Base-by-base conservation (phyloP, 2,888 invertebrate genomes). In the Synergus umbraculus region DNA sequence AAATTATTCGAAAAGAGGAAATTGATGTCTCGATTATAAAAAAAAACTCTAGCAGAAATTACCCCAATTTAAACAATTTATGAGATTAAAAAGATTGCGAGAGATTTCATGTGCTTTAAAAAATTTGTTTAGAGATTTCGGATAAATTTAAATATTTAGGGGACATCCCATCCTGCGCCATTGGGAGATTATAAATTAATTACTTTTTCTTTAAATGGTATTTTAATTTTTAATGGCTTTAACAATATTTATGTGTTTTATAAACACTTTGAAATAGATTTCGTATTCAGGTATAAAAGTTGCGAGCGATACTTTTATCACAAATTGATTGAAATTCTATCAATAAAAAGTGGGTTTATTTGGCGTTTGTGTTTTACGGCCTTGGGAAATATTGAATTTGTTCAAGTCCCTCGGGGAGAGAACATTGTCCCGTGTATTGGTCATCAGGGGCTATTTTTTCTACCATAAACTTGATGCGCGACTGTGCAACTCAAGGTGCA, bases 401-500 rank as follows among this genome's bases (percentile, higher is more conserved):
- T n/a, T 66, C 18, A 9, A 43, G 66, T 66, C 43, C 44, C 43
- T 9, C 44, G 66, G 66, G 18, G 44, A 18, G n/a, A 67, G 43
- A 54, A 54, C 54, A 54, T 54, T 54, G 54, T 67, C 18, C 66
- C 41, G 18, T 41, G 44, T 18, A 67, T 43, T n/a, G 66, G n/a
- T 67, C 43, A 67, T 43, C 43, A 15, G 44, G 44, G 66, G 43
- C 66, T 67, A 18, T 67, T 44, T 67, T 67, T 54, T 54, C 18
- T 41, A 18, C 66, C 22, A 22, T 67, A 67, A 67, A 67, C 66
- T 67, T 67, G 22, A 44, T 67, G 41, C 44, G 18, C 22, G 18
- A 67, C 43, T 44, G 12, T 43, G 12, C 43, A n/a, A 43, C 29
- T 29, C 29, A 29, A 29, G 29, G 29, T 3, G 29, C 29, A 29